Evolutionary conservation across 2,113 vertebrate species (phyloP).

Genomic region (Alectura lathami): DNA sequence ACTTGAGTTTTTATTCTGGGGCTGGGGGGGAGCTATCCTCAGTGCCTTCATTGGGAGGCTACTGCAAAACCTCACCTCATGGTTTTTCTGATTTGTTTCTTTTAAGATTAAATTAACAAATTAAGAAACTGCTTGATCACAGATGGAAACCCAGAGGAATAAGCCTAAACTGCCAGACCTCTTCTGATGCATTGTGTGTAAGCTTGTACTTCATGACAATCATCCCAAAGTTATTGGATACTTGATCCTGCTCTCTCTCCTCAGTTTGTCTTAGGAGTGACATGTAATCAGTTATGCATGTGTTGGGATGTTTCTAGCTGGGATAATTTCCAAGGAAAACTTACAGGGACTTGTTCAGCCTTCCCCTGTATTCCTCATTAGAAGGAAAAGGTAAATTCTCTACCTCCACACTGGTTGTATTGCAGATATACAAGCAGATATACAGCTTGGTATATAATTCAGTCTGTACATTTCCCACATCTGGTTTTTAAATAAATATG

Average conservation of each 20-base stretch:
- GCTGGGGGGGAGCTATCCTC: fast-evolving
- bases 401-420: neutral
- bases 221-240: neutral
- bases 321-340: neutral
- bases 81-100: neutral
- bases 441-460: neutral
- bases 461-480: neutral
- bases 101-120: neutral
- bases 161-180: neutral
- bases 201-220: neutral
- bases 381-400: neutral
- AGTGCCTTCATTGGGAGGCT: neutral
- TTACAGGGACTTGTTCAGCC: neutral
- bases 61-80: neutral
- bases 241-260: neutral
- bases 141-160: neutral
- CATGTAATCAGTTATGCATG: neutral
- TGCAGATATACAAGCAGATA: neutral
- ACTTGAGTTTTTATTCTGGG: neutral
- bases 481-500: neutral
- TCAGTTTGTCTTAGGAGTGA: neutral
- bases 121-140: neutral
- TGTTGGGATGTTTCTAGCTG: neutral
- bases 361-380: neutral
- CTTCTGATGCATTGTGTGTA: neutral